Percentiles rank a stretch among this genome's conserved stretches.
These are phyloP conservation scores for Drosophila bipectinata DNA, from an alignment of 1,140 invertebrate species.

Conservation along the genomic window DNA sequence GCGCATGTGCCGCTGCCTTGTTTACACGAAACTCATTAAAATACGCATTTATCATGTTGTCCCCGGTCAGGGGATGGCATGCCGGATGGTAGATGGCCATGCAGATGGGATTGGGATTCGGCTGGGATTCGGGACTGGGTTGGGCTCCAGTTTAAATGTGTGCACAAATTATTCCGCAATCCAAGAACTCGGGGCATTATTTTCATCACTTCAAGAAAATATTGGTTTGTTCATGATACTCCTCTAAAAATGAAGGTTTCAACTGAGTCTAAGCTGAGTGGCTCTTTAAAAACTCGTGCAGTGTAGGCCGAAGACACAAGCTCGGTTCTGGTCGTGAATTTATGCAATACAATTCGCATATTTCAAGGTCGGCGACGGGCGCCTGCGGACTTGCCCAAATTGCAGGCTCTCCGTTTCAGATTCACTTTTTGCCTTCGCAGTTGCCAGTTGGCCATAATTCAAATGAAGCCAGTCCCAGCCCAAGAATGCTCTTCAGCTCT, in stretches of 20 bases:
- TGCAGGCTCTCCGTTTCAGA: slow-evolving; percentile 73
- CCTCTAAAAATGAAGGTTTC: background rate
- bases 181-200: slow-evolving; percentile 25
- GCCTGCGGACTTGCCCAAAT: slow-evolving; percentile 54
- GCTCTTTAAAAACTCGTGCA: background rate
- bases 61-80: slow-evolving; percentile 12
- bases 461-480: slow-evolving; percentile 47
- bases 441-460: slow-evolving; percentile 56
- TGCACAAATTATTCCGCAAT: slow-evolving; percentile 57
- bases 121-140: slow-evolving; percentile 5
- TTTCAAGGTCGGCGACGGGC: slow-evolving; percentile 72
- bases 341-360: slow-evolving; percentile 70
- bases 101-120: slow-evolving; percentile 23
- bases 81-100: slow-evolving; percentile 21
- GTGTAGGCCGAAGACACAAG: background rate
- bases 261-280: background rate
- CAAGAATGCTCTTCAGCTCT: slow-evolving; percentile 21
- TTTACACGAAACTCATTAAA: slow-evolving; percentile 83
- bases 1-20: slow-evolving; percentile 65
- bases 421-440: slow-evolving; percentile 62
- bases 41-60: slow-evolving; percentile 77
- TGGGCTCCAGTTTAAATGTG: slow-evolving; percentile 71
- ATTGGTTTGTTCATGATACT: background rate
- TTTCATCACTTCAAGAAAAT: slow-evolving; percentile 6
- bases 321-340: slow-evolving; percentile 41